phyloP scores from a whole-genome alignment of 1,140 invertebrate genomes.

The Penaeus indicus region DNA sequence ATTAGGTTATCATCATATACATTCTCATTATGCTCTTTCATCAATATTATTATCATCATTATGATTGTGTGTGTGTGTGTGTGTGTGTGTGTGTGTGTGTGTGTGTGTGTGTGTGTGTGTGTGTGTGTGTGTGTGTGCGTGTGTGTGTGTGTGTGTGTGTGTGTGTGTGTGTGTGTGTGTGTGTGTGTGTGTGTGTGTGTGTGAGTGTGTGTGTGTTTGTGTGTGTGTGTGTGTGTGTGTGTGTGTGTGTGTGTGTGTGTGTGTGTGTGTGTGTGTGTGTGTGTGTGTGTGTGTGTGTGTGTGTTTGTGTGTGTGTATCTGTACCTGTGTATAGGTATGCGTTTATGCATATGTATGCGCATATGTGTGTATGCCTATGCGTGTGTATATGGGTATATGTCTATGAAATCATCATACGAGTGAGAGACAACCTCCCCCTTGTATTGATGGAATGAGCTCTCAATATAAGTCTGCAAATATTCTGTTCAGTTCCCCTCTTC shows the following conservation, averaged over 20 bases:
- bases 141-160: neutral
- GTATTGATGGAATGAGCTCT: neutral
- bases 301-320: neutral
- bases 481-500: neutral
- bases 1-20: neutral
- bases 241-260: neutral
- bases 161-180: neutral
- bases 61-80: neutral
- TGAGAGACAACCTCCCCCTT: neutral
- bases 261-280: neutral
- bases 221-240: neutral
- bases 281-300: slow-evolving; percentile 21
- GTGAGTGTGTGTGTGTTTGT: neutral
- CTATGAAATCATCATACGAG: neutral
- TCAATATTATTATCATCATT: neutral
- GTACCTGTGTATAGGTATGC: neutral
- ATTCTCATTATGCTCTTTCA: neutral
- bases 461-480: neutral
- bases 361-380: neutral
- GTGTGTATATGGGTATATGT: neutral
- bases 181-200: neutral
- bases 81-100: neutral
- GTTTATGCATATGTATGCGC: neutral
- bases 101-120: neutral
- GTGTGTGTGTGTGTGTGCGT: neutral